Percentiles rank a stretch among this genome's conserved stretches.
phyloP scores from a whole-genome alignment of 2,113 vertebrate genomes.

The Myrmecobius fasciatus region DNA sequence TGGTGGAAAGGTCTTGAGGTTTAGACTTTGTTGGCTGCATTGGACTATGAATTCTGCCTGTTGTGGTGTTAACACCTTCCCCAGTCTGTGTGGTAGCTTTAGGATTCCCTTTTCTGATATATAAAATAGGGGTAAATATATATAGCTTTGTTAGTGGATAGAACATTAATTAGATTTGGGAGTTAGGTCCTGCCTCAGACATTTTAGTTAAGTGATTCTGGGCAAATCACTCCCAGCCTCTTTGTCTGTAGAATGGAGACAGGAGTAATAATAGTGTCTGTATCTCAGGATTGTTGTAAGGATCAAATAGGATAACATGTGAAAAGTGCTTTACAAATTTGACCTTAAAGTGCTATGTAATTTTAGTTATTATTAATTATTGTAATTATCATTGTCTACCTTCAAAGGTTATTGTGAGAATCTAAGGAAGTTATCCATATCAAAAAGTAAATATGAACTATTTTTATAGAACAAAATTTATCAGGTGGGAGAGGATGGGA shows the following conservation, averaged over 20 bases:
- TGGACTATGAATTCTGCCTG: not conserved
- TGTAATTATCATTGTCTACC: not conserved
- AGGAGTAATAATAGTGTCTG: not conserved
- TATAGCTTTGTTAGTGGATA: not conserved
- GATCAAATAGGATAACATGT: not conserved
- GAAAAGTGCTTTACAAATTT: not conserved
- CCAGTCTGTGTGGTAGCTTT: not conserved
- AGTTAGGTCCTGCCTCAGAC: not conserved
- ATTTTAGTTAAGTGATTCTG: not conserved
- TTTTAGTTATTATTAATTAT: not conserved
- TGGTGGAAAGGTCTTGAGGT: not conserved
- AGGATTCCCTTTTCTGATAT: not conserved
- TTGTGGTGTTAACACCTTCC: not conserved
- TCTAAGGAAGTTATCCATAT: not conserved
- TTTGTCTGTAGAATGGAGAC: not conserved
- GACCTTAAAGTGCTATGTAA: not conserved
- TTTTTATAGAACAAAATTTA: not conserved
- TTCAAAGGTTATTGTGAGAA: not conserved
- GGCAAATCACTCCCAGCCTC: not conserved
- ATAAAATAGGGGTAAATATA: not conserved
- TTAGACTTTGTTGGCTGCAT: not conserved
- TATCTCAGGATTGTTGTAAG: not conserved
- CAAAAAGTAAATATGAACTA: not conserved
- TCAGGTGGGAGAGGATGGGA: not conserved
- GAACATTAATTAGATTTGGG: not conserved